Base-by-base conservation (phyloP, 2,888 invertebrate species). In the Philonicus albiceps region DNA sequence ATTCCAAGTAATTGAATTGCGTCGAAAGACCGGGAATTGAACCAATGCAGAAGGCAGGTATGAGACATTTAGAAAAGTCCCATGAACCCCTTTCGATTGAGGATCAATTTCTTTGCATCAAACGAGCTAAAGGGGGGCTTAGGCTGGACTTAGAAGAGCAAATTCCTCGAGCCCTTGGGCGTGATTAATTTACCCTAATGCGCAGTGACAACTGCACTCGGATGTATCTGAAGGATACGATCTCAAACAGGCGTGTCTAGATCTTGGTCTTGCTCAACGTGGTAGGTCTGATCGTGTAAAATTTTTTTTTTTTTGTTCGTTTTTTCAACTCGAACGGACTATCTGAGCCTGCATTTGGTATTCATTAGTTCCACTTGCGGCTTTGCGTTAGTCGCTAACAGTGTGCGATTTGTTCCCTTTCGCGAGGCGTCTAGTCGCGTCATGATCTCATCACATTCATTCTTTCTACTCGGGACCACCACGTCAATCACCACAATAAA, bases 361-460 rank as follows among this genome's bases (percentile, higher is more conserved):
- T 76, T 76, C 76, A 76, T 76, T 76, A 76, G 76, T 27, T 76
- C 34, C 40, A 76, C 37, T 76, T 22, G 22, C 8, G 37, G 40
- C 22, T 8, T 31, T 19, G 7, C 37, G n/a, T 22, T 19, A 4
- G 5, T 11, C 76, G 74, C 37, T 16, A 40, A 40, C 76, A 11
- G 34, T 76, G 34, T 6, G 75, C 37, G 76, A 76, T 40, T 40
- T 76, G 76, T 76, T 76, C 76, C 40, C 40, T 40, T 40, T 76
- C 11, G 37, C 5, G 13, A 22, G 3, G 34, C 34, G 76, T n/a
- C 76, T 76, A 22, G 40, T 76, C 40, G 40, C 22, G 40, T 76
- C 76, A 76, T 76, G 76, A 76, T 76, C 76, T 76, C 76, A 76
- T 76, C 76, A 76, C 76, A 11, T 27, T 19, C 76, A 76, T 76